Evolutionary conservation across 2,113 vertebrate species (phyloP), one percentile per base, ranked within the genome.

Genomic region (Gambusia affinis): DNA sequence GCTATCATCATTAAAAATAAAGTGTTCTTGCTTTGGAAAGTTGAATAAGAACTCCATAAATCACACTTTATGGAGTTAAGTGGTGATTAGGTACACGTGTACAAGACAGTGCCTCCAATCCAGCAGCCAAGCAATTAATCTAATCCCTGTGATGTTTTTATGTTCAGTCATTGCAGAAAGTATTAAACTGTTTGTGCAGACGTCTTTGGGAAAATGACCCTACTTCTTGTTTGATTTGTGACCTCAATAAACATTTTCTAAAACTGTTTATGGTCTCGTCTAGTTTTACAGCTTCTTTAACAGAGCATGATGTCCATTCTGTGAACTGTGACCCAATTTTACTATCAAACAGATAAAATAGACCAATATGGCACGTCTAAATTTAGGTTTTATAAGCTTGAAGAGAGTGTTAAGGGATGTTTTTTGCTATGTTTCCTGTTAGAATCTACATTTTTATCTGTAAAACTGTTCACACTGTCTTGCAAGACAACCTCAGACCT

Each of bases 121-220:
- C 27, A 71, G 67, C 15, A 76, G 24, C 19, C 0, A 12, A 39
- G 60, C 30, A 57, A 66, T 60, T 12, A 70, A 74, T 73, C 19
- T n/a, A 44, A 10, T 47, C 44, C 5, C n/a, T 28, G 57, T 65
- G 39, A 64, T 47, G 61, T 61, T 33, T 82, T 75, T 60, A 83
- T 71, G 60, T 69, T 24, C 29, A 28, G 64, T 35, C 28, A 22
- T 65, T 33, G 64, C 24, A n/a, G 29, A 30, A 27, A 66, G 54
- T 71, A 44, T 17, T 28, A 30, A 73, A 54, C 14, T 14, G 44
- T 61, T 60, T 22, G 14, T 64, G 17, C n/a, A 66, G 47, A 73
- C 54, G 31, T 65, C 30, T 57, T 22, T 19, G 14, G 44, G n/a
- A 28, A 57, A 37, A 37, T 31, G 10, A 63, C 24, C 22, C 68